These are phyloP conservation scores for Hippocampus guttulatus DNA, from an alignment of 2,113 vertebrate species.

Conservation along the genomic window DNA sequence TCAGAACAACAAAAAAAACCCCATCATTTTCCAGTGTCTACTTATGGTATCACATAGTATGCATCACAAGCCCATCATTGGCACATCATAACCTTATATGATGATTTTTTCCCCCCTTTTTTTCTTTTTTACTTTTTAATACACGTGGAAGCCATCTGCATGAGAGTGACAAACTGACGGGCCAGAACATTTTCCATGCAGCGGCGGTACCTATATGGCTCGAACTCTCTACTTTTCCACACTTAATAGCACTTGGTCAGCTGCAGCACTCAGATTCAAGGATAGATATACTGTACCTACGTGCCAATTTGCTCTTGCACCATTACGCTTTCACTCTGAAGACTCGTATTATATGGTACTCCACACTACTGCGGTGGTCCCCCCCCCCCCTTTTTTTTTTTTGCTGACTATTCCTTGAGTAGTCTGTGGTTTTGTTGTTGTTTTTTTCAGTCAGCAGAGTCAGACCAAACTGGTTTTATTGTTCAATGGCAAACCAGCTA, in stretches of 20 bases:
- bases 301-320: background rate
- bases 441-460: background rate
- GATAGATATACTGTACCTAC: background rate
- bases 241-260: no score
- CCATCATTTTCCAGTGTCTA: conserved; percentile 60
- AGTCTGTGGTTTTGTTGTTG: background rate
- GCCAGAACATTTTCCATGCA: background rate
- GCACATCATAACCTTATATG: conserved; percentile 48
- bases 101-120: conserved; percentile 4
- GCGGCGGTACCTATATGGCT: background rate
- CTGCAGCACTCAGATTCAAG: background rate
- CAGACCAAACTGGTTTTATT: background rate
- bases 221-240: background rate
- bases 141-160: conserved; percentile 21
- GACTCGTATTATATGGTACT: background rate
- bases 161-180: conserved; percentile 55
- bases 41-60: conserved; percentile 28
- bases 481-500: background rate
- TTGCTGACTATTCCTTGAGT: background rate
- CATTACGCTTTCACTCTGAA: background rate
- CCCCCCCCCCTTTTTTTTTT: no score
- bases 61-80: conserved; percentile 55
- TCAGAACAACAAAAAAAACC: conserved; percentile 22
- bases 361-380: background rate
- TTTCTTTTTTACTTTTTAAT: conserved; percentile 8